Base-by-base conservation (phyloP, 1,140 invertebrate genomes). In the Zeugodacus cucurbitae region DNA sequence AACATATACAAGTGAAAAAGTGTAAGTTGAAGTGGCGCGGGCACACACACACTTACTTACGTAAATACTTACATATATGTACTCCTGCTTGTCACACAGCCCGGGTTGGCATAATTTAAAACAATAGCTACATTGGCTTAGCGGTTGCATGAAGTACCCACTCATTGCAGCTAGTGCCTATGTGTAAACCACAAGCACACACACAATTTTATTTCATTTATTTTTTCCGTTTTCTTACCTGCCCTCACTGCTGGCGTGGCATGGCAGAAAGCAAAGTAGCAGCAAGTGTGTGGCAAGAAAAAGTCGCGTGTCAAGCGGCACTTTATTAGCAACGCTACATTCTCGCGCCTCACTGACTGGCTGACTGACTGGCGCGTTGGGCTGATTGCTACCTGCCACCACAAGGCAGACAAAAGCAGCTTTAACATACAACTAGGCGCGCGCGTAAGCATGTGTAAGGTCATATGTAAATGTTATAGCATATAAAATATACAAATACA, bases 291-390 rank as follows among this genome's bases (percentile, higher is more conserved):
- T 48, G 74, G 22, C 37, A 82, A 82, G 44, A 82, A 82, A 82
- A 58, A 87, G 85, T 87, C 57, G 85, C 85, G 85, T 87, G 85
- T 87, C 85, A 87, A 87, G 85, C 85, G 57, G 85, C 32, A 87
- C 54, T 87, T 87, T 87, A 87, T 87, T 87, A 87, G 58, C 74
- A 82, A 48, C 22, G 74, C 74, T 82, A 82, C 41, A 82, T 82
- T 48, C 41, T 82, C 74, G 26, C 41, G 41, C 37, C 41, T 82
- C 41, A 11, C 41, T 37, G 67, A 37, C 34, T 41, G 17, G 37
- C 74, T 82, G 74, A 8, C 67, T 20, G 34, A 37, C 41, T 48
- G n/a, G 22, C 67, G 41, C 32, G 64, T 26, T 67, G 7, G 48
- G 26, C 70, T 74, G 70, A 74, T 22, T 74, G 70, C 70, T 20